phyloP scores from a whole-genome alignment of 2,113 vertebrate species.

The Martes martes region DNA sequence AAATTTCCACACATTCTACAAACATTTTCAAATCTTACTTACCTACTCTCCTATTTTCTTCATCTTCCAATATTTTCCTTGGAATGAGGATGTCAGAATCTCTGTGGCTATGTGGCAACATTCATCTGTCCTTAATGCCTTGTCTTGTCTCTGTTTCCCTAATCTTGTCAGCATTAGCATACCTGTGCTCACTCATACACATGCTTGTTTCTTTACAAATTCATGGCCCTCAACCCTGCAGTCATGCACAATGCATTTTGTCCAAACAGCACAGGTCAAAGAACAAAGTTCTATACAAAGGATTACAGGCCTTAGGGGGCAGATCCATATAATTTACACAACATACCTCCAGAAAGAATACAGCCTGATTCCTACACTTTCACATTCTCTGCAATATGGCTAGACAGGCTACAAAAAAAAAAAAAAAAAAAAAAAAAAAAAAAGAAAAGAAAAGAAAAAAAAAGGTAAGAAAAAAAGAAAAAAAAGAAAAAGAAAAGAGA shows the following conservation, averaged over 20 bases:
- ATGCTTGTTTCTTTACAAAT: background rate
- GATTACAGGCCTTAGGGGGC: background rate
- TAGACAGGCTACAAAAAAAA: background rate
- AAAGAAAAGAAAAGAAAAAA: background rate
- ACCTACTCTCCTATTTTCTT: constrained; percentile 25
- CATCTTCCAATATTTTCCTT: constrained; percentile 15
- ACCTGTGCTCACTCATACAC: background rate
- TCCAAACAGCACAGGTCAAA: constrained; percentile 12
- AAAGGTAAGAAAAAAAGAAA: background rate
- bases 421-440: background rate
- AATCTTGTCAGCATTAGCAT: background rate
- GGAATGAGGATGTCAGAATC: constrained; percentile 2
- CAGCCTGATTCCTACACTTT: background rate
- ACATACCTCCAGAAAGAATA: background rate
- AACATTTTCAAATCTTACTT: constrained; percentile 37
- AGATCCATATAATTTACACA: constrained; percentile 13
- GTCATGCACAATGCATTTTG: background rate
- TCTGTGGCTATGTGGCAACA: background rate
- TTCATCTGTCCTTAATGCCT: background rate
- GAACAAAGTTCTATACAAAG: background rate
- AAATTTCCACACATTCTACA: background rate
- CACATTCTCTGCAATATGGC: background rate
- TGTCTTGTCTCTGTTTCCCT: background rate
- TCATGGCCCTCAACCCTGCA: background rate
- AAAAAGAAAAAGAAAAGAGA: background rate